Base-by-base conservation (phyloP, 2,113 vertebrate genomes). In the Elaphurus davidianus region DNA sequence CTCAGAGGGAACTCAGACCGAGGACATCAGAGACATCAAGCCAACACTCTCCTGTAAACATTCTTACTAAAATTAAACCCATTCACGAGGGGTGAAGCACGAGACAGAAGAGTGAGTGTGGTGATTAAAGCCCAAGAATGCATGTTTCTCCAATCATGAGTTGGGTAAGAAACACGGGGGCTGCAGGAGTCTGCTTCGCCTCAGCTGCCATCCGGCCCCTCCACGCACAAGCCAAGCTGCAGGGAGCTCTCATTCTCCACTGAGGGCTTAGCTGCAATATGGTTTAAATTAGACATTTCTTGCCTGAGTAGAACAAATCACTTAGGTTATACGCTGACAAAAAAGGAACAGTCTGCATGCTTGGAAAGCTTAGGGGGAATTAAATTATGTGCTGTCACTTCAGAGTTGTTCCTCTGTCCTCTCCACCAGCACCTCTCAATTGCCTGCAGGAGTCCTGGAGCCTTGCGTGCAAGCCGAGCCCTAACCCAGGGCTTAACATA, bases 401-500 rank as follows among this genome's bases (percentile, higher is more conserved):
- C 98, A 98, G 98, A 98, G 97, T 59, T 96, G 97, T 71, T 98
- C 96, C 98, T 97, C 98, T 93, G 97, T 98, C 95, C 98, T 98
- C 98, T 97, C 96, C 96, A 97, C 98, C 92, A 97, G 97, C 98
- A 98, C 98, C 98, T 98, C 98, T 98, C 97, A 98, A 94, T 98
- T 93, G 98, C 98, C 98, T 98, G 98, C 96, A 98, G 99, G 97
- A 95, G 95, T 84, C 25, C 19, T 15, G 25, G 98, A 98, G 98
- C 98, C 99, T 99, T 97, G 99, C 99, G 99, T 99, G 99, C 99
- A 99, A 99, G 98, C 98, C 76, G 98, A 98, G 98, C 98, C 98
- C 98, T 99, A 99, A 99, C 99, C 98, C 98, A 98, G 98, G 99
- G 99, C 99, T 99, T 98, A 99, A 98, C 98, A 98, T 99, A 99